These are phyloP conservation scores for Pollenia labialis DNA, from an alignment of 2,888 invertebrate species.

Conservation along the genomic window DNA sequence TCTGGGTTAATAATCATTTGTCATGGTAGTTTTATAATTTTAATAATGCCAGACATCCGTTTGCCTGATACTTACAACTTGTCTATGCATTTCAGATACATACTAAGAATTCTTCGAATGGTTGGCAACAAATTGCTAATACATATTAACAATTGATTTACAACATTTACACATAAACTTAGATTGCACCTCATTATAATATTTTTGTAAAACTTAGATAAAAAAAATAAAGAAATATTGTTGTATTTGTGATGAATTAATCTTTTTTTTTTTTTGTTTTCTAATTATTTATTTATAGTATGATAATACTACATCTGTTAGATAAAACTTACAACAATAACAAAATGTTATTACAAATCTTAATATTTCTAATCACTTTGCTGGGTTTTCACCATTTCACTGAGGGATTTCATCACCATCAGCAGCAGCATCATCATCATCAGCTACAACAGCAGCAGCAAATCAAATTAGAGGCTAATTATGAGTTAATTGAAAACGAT, in stretches of 20 bases:
- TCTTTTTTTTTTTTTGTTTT: conserved; percentile 11
- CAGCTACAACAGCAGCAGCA: conserved; percentile 43
- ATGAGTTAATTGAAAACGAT: conserved; percentile 81
- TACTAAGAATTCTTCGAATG: neutral
- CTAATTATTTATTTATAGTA: conserved; percentile 66
- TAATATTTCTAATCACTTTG: conserved; percentile 65
- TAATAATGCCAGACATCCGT: no score
- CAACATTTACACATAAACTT: neutral
- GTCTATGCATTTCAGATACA: no score
- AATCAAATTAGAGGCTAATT: conserved; percentile 75
- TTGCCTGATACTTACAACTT: no score
- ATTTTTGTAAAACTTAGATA: neutral
- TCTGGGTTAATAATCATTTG: no score
- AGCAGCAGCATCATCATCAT: conserved; percentile 44
- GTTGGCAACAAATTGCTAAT: neutral
- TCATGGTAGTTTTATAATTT: no score
- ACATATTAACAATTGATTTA: neutral
- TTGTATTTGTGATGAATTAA: neutral
- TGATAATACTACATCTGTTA: conserved; percentile 60
- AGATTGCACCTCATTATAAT: no score
- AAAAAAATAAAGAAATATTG: neutral
- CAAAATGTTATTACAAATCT: conserved; percentile 70
- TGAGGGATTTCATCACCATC: conserved; percentile 56
- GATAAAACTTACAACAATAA: conserved; percentile 48
- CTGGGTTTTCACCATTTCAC: conserved; percentile 52